phyloP scores from a whole-genome alignment of 2,888 invertebrate genomes.

The Macaria liturata region DNA sequence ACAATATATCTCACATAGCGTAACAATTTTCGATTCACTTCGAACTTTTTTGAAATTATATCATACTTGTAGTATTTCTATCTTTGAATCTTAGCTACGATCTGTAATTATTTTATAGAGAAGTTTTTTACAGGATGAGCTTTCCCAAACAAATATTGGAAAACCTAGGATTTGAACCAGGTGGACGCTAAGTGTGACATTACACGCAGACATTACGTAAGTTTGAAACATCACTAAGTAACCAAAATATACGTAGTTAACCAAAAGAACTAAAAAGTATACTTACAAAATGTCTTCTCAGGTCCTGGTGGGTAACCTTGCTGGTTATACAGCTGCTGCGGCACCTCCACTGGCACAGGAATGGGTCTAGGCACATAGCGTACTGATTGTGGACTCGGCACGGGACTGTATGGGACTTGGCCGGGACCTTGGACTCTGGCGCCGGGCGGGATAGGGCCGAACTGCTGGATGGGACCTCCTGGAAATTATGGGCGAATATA shows the following conservation, averaged over 20 bases:
- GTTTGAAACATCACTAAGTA: not conserved
- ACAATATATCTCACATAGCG: no score
- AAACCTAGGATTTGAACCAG: no score
- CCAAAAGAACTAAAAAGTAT: not conserved
- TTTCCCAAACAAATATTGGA: no score
- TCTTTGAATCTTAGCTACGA: no score
- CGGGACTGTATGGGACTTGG: not conserved
- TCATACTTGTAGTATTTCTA: no score
- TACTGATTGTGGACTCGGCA: conserved; percentile 31
- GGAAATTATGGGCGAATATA: not conserved
- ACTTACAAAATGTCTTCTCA: conserved; percentile 28
- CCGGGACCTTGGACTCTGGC: conserved; percentile 4
- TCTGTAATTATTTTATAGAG: no score
- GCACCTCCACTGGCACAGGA: conserved; percentile 67
- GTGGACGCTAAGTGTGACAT: no score
- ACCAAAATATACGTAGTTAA: not conserved
- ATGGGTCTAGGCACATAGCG: conserved; percentile 58
- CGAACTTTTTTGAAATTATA: no score
- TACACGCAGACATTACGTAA: no score
- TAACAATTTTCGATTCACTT: no score
- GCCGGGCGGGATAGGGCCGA: conserved; percentile 3
- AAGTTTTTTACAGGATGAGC: no score
- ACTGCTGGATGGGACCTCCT: conserved; percentile 5
- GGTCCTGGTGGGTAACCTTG: conserved; percentile 20
- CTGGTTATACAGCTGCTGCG: conserved; percentile 43